Percentiles rank a stretch among this genome's conserved stretches.
These are phyloP conservation scores for Phalacrocorax carbo DNA, from an alignment of 2,113 vertebrate genomes.

Conservation along the genomic window DNA sequence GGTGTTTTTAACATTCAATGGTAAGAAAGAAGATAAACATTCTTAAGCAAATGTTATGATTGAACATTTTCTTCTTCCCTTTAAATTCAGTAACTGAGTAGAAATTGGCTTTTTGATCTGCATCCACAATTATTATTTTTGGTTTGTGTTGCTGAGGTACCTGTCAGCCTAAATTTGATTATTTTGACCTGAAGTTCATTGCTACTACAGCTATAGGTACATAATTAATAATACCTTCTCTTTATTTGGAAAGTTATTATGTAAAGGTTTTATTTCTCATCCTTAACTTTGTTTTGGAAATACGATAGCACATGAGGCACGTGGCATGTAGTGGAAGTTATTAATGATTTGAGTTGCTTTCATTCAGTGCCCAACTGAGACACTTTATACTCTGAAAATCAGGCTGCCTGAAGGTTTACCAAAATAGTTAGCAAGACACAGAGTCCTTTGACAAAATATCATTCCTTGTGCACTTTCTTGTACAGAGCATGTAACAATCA, in stretches of 20 bases:
- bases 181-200: neutral
- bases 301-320: neutral
- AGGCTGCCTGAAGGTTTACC: neutral
- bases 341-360: neutral
- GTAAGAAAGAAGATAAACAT: conserved; percentile 75
- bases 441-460: neutral
- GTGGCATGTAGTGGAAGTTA: neutral
- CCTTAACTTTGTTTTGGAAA: neutral
- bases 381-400: neutral
- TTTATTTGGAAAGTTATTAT: neutral
- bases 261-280: neutral
- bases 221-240: neutral
- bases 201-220: neutral
- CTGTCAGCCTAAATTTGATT: neutral
- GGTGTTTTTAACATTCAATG: conserved; percentile 79
- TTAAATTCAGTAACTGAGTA: neutral
- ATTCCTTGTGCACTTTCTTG: neutral
- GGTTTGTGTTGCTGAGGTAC: neutral
- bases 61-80: neutral
- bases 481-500: neutral
- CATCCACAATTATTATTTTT: neutral
- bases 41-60: conserved; percentile 49
- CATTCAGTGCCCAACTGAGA: neutral
- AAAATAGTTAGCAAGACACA: neutral
- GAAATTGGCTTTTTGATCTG: neutral